These are phyloP conservation scores for Entelurus aequoreus DNA, from an alignment of 2,113 vertebrate genomes.

Conservation along the genomic window DNA sequence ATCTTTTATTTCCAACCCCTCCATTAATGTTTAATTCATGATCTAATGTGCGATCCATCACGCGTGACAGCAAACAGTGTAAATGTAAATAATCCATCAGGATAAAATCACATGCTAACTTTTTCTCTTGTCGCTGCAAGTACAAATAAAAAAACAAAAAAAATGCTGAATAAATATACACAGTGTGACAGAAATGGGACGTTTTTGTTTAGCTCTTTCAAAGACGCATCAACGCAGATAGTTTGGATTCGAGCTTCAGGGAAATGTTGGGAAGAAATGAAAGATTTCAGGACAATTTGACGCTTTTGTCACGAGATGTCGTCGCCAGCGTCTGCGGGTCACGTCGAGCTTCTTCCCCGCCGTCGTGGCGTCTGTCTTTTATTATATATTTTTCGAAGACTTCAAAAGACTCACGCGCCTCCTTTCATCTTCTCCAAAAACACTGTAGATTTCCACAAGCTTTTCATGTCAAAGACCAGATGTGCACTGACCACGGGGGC, in stretches of 20 bases:
- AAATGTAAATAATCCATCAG: background rate
- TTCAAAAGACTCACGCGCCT: slow-evolving; percentile 68
- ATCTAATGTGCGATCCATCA: background rate
- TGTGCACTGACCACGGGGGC: slow-evolving; percentile 42
- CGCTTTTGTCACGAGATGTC: slow-evolving; percentile 9
- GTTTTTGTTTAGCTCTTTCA: no score
- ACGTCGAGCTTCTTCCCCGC: slow-evolving; percentile 29
- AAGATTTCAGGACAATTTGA: no score
- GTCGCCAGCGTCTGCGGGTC: slow-evolving; percentile 16
- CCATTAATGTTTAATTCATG: slow-evolving; percentile 3
- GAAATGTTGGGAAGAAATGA: no score
- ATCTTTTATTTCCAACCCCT: background rate
- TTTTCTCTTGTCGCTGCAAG: background rate
- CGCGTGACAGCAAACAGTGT: slow-evolving; percentile 2
- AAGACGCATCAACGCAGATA: background rate
- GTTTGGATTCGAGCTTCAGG: no score
- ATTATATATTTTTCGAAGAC: slow-evolving; percentile 59
- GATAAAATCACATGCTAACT: background rate
- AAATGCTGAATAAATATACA: no score
- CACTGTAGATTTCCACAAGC: slow-evolving; percentile 38
- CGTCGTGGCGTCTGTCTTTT: slow-evolving; percentile 41
- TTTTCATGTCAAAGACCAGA: slow-evolving; percentile 46
- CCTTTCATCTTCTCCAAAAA: slow-evolving; percentile 84
- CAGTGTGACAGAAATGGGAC: slow-evolving; percentile 5
- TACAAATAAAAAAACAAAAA: background rate